Evolutionary conservation across 2,888 invertebrate genomes (phyloP).

Genomic region (Lasioglossum calceatum): DNA sequence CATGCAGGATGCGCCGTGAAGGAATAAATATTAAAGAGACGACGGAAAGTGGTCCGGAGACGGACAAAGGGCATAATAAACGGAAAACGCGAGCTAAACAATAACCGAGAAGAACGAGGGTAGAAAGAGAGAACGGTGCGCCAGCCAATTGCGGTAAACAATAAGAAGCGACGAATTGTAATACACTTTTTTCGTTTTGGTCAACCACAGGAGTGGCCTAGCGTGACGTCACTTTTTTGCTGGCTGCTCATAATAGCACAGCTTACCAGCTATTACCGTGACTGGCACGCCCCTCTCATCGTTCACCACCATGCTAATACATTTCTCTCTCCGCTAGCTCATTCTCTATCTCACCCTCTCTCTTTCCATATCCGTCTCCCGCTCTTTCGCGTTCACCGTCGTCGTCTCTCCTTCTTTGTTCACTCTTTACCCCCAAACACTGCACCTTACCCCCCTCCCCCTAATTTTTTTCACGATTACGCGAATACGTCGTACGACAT

Average conservation of each 20-base stretch:
- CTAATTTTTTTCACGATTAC: conserved; percentile 44
- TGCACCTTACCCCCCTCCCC: conserved; percentile 21
- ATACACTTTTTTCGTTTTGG: conserved; percentile 59
- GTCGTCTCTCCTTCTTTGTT: conserved; percentile 16
- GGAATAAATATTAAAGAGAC: conserved; percentile 56
- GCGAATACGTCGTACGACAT: neutral
- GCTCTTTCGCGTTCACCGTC: conserved; percentile 32
- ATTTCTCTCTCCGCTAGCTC: conserved; percentile 43
- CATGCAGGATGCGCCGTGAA: conserved; percentile 28
- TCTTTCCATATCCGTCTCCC: conserved; percentile 8
- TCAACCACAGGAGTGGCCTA: conserved; percentile 74
- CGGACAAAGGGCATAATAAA: conserved; percentile 50
- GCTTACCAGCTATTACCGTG: conserved; percentile 73
- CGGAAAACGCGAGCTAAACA: conserved; percentile 68
- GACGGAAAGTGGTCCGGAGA: conserved; percentile 26
- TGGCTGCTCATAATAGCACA: conserved; percentile 75
- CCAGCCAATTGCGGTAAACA: conserved; percentile 72
- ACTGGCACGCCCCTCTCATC: conserved; percentile 78
- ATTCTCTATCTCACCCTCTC: conserved; percentile 17
- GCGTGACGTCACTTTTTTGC: conserved; percentile 74
- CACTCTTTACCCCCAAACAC: conserved; percentile 4
- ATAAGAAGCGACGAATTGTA: conserved; percentile 69
- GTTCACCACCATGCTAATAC: conserved; percentile 72
- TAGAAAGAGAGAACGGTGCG: neutral
- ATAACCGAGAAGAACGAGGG: conserved; percentile 72